These are phyloP conservation scores for Podarcis muralis DNA, from an alignment of 2,113 vertebrate species.

Conservation along the genomic window DNA sequence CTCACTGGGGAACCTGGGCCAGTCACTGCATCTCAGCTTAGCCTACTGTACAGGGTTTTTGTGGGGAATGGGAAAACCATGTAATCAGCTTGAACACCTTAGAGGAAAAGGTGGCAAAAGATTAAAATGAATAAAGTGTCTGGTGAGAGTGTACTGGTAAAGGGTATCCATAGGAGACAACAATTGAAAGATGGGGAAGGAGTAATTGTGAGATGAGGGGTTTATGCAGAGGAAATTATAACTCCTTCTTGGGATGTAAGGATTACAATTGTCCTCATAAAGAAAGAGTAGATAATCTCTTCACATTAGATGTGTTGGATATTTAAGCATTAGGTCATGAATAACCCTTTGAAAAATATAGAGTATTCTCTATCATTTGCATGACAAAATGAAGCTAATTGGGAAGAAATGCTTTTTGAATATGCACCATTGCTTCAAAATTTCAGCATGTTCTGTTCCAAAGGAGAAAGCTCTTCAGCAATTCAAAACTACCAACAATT, in stretches of 20 bases:
- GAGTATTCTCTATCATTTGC: not conserved
- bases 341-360: not conserved
- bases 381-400: not conserved
- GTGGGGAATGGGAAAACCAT: too few relatives aligned
- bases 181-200: not conserved
- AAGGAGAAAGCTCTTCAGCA: not conserved
- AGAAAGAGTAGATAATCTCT: not conserved
- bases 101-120: too few relatives aligned
- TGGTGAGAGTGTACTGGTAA: not conserved
- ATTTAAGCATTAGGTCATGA: not conserved
- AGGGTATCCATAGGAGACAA: not conserved
- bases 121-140: not conserved
- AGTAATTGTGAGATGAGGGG: not conserved
- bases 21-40: too few relatives aligned
- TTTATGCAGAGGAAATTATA: not conserved
- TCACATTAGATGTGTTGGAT: not conserved
- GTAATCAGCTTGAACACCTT: too few relatives aligned
- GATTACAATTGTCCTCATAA: not conserved
- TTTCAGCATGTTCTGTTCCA: not conserved
- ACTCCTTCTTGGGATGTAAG: not conserved
- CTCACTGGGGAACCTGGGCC: too few relatives aligned
- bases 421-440: not conserved
- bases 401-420: not conserved
- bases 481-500: constrained; percentile 10
- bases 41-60: too few relatives aligned